Conservation (phyloP, 2,888 invertebrate species). For the Dorcus hopei region DNA sequence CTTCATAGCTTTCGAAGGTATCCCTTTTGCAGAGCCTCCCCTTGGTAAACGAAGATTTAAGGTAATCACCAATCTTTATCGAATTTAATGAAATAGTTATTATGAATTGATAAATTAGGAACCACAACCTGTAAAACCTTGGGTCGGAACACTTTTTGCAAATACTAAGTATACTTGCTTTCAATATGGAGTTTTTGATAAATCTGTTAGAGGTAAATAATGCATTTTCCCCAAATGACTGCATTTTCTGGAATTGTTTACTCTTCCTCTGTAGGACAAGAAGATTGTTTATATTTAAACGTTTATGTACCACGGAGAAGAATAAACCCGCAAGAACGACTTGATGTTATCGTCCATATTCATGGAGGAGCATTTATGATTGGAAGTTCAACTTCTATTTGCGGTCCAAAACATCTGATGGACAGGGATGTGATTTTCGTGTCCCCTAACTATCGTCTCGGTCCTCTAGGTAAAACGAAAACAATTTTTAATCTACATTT, state of each 20-base stretch:
- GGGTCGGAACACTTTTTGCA: slow-evolving; percentile 33
- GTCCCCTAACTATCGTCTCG: slow-evolving; percentile 65
- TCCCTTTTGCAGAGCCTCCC: slow-evolving; percentile 17
- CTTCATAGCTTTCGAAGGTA: slow-evolving; percentile 14
- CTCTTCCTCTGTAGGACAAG: slow-evolving; percentile 47
- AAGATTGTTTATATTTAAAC: slow-evolving; percentile 62
- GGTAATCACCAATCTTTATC: background rate
- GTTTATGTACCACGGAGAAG: slow-evolving; percentile 52
- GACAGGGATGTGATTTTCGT: slow-evolving; percentile 61
- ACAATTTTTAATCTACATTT: background rate
- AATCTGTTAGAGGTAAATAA: background rate
- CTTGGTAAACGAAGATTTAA: slow-evolving; percentile 11
- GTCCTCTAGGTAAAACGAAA: slow-evolving; percentile 54
- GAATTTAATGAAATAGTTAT: too few species aligned
- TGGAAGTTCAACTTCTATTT: slow-evolving; percentile 54
- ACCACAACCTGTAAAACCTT: slow-evolving; percentile 33
- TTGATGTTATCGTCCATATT: slow-evolving; percentile 60
- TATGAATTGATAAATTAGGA: slow-evolving; percentile 19
- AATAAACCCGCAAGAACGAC: slow-evolving; percentile 10
- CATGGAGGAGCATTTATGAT: slow-evolving; percentile 65
- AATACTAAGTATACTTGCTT: slow-evolving; percentile 34
- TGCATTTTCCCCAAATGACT: too few species aligned
- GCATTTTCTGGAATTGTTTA: too few species aligned
- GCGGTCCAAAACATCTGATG: slow-evolving; percentile 57
- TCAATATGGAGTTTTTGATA: slow-evolving; percentile 9